Percentiles rank a stretch among this genome's conserved stretches.
Conservation (phyloP, 2,113 vertebrate species). For the Hypanus sabinus region DNA sequence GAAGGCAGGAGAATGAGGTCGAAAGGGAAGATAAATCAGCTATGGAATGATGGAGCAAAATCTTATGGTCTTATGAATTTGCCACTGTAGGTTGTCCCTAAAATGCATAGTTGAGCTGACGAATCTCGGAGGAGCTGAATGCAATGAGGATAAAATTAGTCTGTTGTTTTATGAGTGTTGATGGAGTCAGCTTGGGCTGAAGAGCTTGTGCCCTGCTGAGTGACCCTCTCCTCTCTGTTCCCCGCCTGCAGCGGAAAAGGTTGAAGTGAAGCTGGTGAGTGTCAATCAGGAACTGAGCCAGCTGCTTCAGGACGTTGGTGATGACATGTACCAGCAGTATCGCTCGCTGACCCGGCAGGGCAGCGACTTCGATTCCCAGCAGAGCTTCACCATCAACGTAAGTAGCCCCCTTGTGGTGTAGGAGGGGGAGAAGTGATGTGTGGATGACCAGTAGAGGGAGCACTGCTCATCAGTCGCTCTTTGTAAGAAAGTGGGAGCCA, state of each 20-base stretch:
- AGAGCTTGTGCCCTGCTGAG: no score
- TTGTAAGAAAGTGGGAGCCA: no score
- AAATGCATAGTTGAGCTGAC: no score
- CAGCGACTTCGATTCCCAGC: constrained; percentile 81
- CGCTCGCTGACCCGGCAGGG: constrained; percentile 75
- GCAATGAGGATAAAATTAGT: no score
- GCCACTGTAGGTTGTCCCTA: no score
- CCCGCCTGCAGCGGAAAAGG: constrained; percentile 62
- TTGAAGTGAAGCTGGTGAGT: constrained; percentile 65
- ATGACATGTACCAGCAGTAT: constrained; percentile 88
- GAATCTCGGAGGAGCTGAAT: no score
- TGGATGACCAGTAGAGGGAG: neutral
- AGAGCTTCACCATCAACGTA: constrained; percentile 83
- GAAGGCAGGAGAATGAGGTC: no score
- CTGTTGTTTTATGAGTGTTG: no score
- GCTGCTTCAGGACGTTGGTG: constrained; percentile 82
- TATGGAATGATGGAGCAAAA: no score
- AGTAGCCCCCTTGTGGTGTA: constrained; percentile 42
- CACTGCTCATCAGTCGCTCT: neutral
- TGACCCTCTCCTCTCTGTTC: neutral
- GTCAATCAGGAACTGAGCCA: constrained; percentile 80
- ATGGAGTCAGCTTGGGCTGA: no score
- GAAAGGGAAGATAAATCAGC: no score
- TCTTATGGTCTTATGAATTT: no score
- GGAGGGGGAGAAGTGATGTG: neutral